These are phyloP conservation scores for Origma solitaria DNA, from an alignment of 2,113 vertebrate species.

Conservation along the genomic window DNA sequence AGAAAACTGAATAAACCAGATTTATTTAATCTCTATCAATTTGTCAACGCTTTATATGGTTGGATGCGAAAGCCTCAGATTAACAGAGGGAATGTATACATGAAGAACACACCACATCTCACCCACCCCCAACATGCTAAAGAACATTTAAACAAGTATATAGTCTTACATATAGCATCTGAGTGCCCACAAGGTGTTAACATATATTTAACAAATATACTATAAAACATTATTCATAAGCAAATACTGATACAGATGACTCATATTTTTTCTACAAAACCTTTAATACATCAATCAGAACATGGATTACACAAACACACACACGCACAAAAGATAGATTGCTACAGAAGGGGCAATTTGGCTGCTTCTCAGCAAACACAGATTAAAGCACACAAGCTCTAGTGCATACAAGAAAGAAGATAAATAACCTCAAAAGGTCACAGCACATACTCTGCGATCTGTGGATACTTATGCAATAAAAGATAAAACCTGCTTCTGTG, in stretches of 20 bases:
- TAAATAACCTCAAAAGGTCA: slow-evolving; percentile 21
- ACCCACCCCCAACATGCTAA: neutral
- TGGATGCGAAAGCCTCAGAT: neutral
- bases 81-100: neutral
- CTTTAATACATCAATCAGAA: slow-evolving; percentile 49
- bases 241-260: neutral
- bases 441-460: neutral
- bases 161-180: neutral
- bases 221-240: neutral
- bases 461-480: slow-evolving; percentile 12
- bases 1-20: slow-evolving; percentile 17
- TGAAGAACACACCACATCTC: neutral
- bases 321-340: neutral
- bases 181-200: neutral
- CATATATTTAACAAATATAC: neutral
- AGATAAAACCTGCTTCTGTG: neutral
- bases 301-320: slow-evolving; percentile 42
- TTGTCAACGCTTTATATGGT: neutral
- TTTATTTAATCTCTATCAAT: slow-evolving; percentile 9
- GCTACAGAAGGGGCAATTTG: slow-evolving; percentile 43
- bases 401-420: neutral
- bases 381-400: slow-evolving; percentile 52
- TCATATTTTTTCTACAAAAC: neutral
- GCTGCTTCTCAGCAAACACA: slow-evolving; percentile 50
- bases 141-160: neutral